phyloP scores from a whole-genome alignment of 2,797 vertebrate genomes.

The Loriculus beryllinus region DNA sequence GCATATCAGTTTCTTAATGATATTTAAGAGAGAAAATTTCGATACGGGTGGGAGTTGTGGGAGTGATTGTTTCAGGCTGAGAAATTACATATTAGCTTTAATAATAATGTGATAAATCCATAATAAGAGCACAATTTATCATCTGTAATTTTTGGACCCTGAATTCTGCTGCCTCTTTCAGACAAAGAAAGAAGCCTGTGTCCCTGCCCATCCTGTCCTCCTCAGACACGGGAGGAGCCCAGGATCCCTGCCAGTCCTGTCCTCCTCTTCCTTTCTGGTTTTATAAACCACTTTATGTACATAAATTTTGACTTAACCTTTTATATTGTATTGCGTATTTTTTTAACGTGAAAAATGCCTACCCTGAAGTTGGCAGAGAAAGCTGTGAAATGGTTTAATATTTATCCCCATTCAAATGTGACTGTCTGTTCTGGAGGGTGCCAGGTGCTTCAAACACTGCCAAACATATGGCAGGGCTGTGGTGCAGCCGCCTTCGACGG shows the following conservation, averaged over 20 bases:
- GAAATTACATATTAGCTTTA: not conserved
- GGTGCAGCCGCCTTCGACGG: not conserved
- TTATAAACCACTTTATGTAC: not conserved
- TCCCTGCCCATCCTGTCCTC: slow-evolving; percentile 12
- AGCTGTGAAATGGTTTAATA: not conserved
- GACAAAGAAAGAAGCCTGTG: not conserved
- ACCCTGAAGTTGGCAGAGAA: not conserved
- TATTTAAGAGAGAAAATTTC: not conserved
- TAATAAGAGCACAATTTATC: not conserved
- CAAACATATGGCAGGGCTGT: slow-evolving; percentile 29
- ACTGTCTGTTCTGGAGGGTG: slow-evolving; percentile 23
- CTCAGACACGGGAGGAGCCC: not conserved
- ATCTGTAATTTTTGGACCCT: not conserved
- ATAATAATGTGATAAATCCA: not conserved
- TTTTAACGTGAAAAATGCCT: not conserved
- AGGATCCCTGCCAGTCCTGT: not conserved
- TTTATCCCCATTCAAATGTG: slow-evolving; percentile 30
- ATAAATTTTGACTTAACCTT: not conserved
- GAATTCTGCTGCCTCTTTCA: not conserved
- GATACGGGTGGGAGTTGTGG: not conserved
- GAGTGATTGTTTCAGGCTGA: not conserved
- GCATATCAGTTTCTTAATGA: not conserved
- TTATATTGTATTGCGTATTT: not conserved
- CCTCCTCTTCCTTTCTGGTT: not conserved
- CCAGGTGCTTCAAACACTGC: slow-evolving; percentile 44